Base-by-base conservation (phyloP, 2,797 vertebrate genomes). In the Eupleurogrammus muticus region DNA sequence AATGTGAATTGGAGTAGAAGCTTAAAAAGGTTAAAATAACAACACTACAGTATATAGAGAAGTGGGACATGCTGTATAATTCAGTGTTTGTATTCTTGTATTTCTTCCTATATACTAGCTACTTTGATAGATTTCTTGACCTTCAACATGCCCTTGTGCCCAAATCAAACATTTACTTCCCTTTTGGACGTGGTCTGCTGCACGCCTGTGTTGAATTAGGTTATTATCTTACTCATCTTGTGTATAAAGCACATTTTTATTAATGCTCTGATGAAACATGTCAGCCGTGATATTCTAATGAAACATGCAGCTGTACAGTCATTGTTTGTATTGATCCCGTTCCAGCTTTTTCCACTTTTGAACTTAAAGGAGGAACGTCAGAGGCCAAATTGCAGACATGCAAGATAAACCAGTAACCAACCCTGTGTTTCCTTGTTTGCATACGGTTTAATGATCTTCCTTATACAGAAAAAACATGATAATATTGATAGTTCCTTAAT, bases 371-470 rank as follows among this genome's bases (percentile, higher is more conserved):
- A 4, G 32, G 77, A 80, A 70, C 55, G 32, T 46, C 51, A 62
- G 23, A 58, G 62, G 9, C 42, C 40, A 57, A 79, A 81, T 75
- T 51, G 0, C 10, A 61, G 44, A 75, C 60, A 14, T 9, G 24
- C 6, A 47, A 72, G 36, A 6, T 21, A 72, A 71, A 64, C 57
- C 2, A 23, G 32, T 12, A 68, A 35, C 61, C 59, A 85, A 88
- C 66, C 38, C 36, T 53, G 19, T 0, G 7, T 75, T 88, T 80
- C 59, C 70, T 71, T 38, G 44, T 83, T 71, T 81, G 79, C 74
- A 83, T 80, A 20, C 8, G 9, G 49, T 61, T 83, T 52, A 77
- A 66, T 9, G 78, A 53, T 21, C 68, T 79, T 81, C 70, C 73
- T 73, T 55, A 35, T 55, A 66, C 66, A 80, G 60, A 84, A 23